Conservation (phyloP, 2,797 vertebrate genomes). For the Acomys russatus region DNA sequence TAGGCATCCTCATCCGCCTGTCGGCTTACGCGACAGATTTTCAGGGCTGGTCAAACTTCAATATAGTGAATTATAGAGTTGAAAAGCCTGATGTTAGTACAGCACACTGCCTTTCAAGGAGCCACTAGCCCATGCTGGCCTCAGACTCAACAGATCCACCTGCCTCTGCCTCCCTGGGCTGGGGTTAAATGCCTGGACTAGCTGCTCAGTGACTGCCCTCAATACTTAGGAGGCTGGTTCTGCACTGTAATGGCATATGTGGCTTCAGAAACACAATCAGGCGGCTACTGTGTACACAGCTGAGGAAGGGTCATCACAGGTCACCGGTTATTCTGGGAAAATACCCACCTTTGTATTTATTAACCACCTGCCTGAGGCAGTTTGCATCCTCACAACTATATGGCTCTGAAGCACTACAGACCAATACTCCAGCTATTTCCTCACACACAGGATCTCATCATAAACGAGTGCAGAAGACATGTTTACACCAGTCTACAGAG, state of each 20-base stretch:
- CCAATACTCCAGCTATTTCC: neutral
- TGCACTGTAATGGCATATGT: neutral
- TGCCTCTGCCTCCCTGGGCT: neutral
- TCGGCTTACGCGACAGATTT: neutral
- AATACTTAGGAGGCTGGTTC: neutral
- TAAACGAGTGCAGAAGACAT: neutral
- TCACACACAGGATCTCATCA: neutral
- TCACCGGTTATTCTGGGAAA: neutral
- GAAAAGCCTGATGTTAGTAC: neutral
- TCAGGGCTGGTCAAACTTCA: neutral
- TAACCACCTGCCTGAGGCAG: neutral
- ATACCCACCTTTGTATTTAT: neutral
- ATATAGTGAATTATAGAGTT: neutral
- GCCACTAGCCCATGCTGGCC: neutral
- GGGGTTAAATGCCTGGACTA: neutral
- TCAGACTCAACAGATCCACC: neutral
- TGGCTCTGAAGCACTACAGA: neutral
- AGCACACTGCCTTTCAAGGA: slow-evolving; percentile 13
- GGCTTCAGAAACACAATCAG: neutral
- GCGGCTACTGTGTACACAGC: neutral
- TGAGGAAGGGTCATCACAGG: neutral
- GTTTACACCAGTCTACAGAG: neutral
- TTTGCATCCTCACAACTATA: neutral
- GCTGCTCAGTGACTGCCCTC: neutral
- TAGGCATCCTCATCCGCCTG: neutral